Percentiles rank a stretch among this genome's conserved stretches.
These are phyloP conservation scores for Temnothorax longispinosus DNA, from an alignment of 1,140 invertebrate species.

Conservation along the genomic window DNA sequence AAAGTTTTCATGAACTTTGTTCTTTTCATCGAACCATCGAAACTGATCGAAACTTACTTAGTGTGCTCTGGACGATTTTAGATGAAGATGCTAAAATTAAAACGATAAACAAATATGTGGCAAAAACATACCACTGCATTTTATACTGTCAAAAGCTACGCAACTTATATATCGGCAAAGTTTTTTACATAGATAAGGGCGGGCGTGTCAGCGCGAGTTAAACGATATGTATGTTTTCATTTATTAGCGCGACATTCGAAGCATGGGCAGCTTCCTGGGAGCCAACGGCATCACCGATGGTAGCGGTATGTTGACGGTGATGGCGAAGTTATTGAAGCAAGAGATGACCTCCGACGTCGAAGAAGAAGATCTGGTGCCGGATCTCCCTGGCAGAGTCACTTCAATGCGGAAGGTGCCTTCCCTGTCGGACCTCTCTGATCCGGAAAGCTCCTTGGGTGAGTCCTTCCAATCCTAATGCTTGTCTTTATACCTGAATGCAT, in stretches of 20 bases:
- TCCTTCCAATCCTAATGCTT: constrained; percentile 74
- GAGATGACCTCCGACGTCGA: constrained; percentile 84
- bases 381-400: constrained; percentile 79
- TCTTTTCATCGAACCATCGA: not conserved
- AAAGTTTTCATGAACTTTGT: not conserved
- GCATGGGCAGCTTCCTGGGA: constrained; percentile 78
- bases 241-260: constrained; percentile 81
- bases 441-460: constrained; percentile 93
- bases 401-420: constrained; percentile 94
- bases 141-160: not conserved
- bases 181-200: constrained; percentile 15
- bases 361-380: constrained; percentile 84
- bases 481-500: not conserved
- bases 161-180: not conserved
- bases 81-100: constrained; percentile 10
- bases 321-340: constrained; percentile 85
- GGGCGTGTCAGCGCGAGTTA: constrained; percentile 10
- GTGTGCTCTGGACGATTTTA: not conserved
- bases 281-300: constrained; percentile 78
- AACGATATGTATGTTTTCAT: constrained; percentile 25
- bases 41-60: not conserved
- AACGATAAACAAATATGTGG: not conserved
- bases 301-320: constrained; percentile 82
- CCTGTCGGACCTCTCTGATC: constrained; percentile 93
- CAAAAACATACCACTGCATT: not conserved